A percentile compares a stretch with the other conserved stretches of the same genome.
phyloP scores from a whole-genome alignment of 2,888 invertebrate genomes.

The Carterocephalus palaemon region DNA sequence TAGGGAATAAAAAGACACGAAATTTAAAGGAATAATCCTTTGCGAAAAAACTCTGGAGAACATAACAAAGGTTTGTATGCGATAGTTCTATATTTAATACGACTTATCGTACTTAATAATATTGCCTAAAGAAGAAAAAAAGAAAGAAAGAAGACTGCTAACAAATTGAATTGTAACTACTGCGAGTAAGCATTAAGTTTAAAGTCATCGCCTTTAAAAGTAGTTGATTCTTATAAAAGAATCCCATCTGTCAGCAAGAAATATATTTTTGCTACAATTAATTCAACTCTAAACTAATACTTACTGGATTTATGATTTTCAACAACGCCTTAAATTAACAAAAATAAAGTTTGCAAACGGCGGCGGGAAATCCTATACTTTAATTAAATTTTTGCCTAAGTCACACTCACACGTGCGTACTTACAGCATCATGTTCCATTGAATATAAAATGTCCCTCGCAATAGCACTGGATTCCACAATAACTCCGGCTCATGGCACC shows the following conservation, averaged over 20 bases:
- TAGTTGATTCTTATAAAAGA: too few relatives aligned
- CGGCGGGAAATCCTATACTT: not conserved
- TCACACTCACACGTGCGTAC: conserved; percentile 12
- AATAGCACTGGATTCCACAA: conserved; percentile 31
- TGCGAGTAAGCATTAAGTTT: too few relatives aligned
- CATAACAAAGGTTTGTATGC: too few relatives aligned
- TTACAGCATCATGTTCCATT: conserved; percentile 12
- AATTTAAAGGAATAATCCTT: conserved; percentile 51
- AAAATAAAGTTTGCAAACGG: conserved; percentile 1
- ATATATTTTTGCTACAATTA: too few relatives aligned
- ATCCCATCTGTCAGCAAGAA: too few relatives aligned
- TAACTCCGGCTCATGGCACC: conserved; percentile 27
- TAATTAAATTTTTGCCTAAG: conserved; percentile 19
- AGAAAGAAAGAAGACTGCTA: too few relatives aligned
- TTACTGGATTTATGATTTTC: conserved; percentile 27
- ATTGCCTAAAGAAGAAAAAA: too few relatives aligned
- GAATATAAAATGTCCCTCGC: conserved; percentile 28
- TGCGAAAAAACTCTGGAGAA: not conserved
- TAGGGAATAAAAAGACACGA: conserved; percentile 42
- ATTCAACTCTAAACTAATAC: not conserved
- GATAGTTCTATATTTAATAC: too few relatives aligned
- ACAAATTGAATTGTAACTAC: too few relatives aligned
- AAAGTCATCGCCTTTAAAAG: too few relatives aligned
- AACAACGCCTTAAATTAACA: not conserved
- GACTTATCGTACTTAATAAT: too few relatives aligned